Evolutionary conservation across 2,113 vertebrate genomes (phyloP).

Genomic region (Caranx ignobilis): DNA sequence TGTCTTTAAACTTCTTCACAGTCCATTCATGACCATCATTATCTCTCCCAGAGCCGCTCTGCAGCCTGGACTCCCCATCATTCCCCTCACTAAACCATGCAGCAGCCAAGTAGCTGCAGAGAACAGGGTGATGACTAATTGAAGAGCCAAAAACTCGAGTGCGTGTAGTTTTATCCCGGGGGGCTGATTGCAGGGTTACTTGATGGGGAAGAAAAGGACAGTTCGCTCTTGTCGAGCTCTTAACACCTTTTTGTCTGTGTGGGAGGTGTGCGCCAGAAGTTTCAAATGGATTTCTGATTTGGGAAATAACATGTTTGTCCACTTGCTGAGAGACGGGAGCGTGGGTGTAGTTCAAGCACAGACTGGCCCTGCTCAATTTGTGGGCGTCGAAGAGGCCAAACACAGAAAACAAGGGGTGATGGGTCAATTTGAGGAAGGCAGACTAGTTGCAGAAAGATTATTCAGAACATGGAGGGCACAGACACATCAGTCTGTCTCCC

Average conservation of each 20-base stretch:
- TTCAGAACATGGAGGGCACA: conserved; percentile 5
- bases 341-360: conserved; percentile 63
- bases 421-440: conserved; percentile 56
- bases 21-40: no score
- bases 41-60: background rate
- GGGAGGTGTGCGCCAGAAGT: conserved; percentile 64
- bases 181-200: conserved; percentile 17
- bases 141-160: conserved; percentile 32
- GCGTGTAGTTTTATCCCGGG: conserved; percentile 10
- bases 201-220: background rate
- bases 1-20: no score
- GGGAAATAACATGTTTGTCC: conserved; percentile 69
- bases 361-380: conserved; percentile 39
- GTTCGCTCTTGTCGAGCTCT: conserved; percentile 33
- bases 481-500: conserved; percentile 9
- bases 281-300: conserved; percentile 71
- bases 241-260: conserved; percentile 58
- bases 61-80: background rate
- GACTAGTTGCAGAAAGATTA: conserved; percentile 43
- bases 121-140: background rate
- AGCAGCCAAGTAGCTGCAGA: background rate
- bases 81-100: background rate
- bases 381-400: conserved; percentile 59
- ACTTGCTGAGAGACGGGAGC: conserved; percentile 55
- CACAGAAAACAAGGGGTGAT: conserved; percentile 52